These are phyloP conservation scores for Ricordea florida DNA, from an alignment of 92 coral and sea anemone species.

Conservation along the genomic window DNA sequence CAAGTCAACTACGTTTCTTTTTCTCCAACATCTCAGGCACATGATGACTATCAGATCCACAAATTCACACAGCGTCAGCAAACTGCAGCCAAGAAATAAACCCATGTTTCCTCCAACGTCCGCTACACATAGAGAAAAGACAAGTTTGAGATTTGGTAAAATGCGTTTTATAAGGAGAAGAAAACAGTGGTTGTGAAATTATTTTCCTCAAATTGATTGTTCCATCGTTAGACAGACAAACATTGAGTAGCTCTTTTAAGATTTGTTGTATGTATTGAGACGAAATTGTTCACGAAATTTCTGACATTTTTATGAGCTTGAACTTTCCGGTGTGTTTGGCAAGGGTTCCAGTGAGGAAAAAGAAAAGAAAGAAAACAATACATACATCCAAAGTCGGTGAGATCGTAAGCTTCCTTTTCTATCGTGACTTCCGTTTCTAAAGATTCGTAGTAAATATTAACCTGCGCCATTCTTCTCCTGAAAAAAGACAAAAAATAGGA, in stretches of 20 bases:
- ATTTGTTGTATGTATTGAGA: too few species aligned
- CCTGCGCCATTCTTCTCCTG: conserved; percentile 50
- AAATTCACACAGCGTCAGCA: conserved; percentile 64
- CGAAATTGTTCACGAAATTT: too few species aligned
- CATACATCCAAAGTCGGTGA: conserved; percentile 69
- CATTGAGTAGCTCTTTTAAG: too few species aligned
- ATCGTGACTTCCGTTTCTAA: conserved; percentile 53
- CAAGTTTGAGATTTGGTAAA: neutral
- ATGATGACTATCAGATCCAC: conserved; percentile 50
- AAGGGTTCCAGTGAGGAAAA: too few species aligned
- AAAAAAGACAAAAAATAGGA: neutral
- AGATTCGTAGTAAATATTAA: conserved; percentile 46
- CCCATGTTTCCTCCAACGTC: conserved; percentile 79
- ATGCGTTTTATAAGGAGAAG: too few species aligned
- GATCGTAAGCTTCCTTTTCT: conserved; percentile 45
- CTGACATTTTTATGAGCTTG: too few species aligned
- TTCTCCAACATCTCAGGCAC: conserved; percentile 44
- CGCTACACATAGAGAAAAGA: conserved; percentile 20
- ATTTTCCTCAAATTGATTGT: too few species aligned
- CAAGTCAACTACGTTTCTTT: neutral
- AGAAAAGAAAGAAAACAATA: neutral
- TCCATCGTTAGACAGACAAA: too few species aligned
- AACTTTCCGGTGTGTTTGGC: too few species aligned
- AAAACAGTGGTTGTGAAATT: too few species aligned
- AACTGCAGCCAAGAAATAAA: conserved; percentile 67